Conservation (phyloP, 2,113 vertebrate genomes). For the Ancistrus triradiatus region DNA sequence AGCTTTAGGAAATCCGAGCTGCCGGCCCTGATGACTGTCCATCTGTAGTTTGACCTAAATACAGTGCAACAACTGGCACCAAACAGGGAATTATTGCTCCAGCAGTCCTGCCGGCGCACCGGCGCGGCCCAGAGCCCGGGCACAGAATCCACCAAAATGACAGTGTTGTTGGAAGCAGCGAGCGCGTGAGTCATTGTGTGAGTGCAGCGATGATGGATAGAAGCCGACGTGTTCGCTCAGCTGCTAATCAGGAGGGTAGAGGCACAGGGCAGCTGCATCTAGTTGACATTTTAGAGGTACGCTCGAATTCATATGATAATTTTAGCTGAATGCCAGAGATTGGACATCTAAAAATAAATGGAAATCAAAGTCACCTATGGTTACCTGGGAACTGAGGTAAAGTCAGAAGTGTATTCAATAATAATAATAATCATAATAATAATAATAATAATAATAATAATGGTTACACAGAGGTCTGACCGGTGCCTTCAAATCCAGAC, state of each 20-base stretch:
- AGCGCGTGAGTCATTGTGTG: constrained; percentile 10
- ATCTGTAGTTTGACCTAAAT: constrained; percentile 32
- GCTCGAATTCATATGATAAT: constrained; percentile 19
- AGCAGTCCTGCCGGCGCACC: not conserved
- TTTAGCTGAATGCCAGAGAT: constrained; percentile 14
- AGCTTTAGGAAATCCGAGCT: constrained; percentile 8
- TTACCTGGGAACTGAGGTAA: too few relatives aligned
- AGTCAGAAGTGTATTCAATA: too few relatives aligned
- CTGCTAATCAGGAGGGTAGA: constrained; percentile 21
- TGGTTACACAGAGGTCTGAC: too few relatives aligned
- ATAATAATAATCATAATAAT: too few relatives aligned
- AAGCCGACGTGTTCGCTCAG: constrained; percentile 9
- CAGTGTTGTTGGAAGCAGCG: not conserved
- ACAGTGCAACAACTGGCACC: constrained; percentile 25
- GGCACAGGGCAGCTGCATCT: constrained; percentile 14
- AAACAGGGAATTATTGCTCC: not conserved
- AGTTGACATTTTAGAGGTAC: constrained; percentile 28
- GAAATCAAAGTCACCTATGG: not conserved
- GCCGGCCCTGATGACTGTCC: constrained; percentile 4
- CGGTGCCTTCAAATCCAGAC: too few relatives aligned
- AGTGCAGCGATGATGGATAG: not conserved
- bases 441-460: too few relatives aligned
- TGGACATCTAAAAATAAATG: not conserved
- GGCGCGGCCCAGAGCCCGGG: not conserved
- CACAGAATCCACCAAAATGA: constrained; percentile 4